A percentile compares a stretch with the other conserved stretches of the same genome.
Conservation (phyloP, 2,797 vertebrate genomes). For the Melanotaenia parkinsoni region DNA sequence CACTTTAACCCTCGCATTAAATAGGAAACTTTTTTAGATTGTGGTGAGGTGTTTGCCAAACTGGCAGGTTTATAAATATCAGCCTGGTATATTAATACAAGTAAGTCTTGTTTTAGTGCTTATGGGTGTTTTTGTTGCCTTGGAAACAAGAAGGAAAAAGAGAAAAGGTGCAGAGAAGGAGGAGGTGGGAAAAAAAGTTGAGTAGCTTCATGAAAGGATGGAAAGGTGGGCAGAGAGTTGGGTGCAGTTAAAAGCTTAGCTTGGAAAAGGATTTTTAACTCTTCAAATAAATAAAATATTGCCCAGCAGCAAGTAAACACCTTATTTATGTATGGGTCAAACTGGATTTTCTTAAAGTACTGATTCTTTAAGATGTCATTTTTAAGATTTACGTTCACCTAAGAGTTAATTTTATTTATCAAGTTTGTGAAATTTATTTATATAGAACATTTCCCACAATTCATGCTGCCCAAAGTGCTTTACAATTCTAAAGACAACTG, state of each 20-base stretch:
- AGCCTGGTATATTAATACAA: slow-evolving; percentile 34
- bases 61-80: slow-evolving; percentile 27
- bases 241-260: slow-evolving; percentile 18
- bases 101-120: slow-evolving; percentile 52
- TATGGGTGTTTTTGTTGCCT: slow-evolving; percentile 46
- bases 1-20: slow-evolving; percentile 19
- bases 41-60: slow-evolving; percentile 23
- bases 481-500: no score
- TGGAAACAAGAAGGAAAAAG: slow-evolving; percentile 28
- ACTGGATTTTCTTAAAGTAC: no score
- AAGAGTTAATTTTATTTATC: no score
- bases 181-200: slow-evolving; percentile 37
- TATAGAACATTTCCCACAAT: no score
- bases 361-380: no score
- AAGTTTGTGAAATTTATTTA: no score
- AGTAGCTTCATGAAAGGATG: slow-evolving; percentile 7
- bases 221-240: neutral
- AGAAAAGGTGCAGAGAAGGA: slow-evolving; percentile 7
- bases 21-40: slow-evolving; percentile 45
- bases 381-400: no score
- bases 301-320: no score
- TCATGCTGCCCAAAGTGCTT: no score
- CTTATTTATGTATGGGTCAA: no score
- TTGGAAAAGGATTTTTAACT: slow-evolving; percentile 43
- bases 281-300: slow-evolving; percentile 63